Evolutionary conservation across 2,113 vertebrate species (phyloP), one percentile per base, ranked within the genome.

Genomic region (Pogona vitticeps): DNA sequence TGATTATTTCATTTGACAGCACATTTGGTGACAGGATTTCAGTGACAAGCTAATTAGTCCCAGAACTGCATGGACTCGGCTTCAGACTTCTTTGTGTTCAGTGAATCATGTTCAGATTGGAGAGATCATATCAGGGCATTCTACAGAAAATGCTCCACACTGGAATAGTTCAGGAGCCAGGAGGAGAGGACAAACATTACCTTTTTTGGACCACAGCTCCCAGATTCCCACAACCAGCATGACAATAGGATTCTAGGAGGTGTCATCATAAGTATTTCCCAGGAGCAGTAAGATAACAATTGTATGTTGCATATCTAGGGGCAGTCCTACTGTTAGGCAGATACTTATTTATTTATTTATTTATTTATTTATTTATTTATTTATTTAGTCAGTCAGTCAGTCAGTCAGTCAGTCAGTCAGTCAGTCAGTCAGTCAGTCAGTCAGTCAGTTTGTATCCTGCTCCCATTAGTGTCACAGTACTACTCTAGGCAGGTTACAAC

Each of bases 21-120:
- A 81, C 28, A 61, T 1, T 46, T 89, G 85, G 79, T 86, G 5
- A 90, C 88, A 84, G 42, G 8, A 23, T 89, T 87, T 59, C 68
- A 76, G 3, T 77, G 81, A 85, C 52, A 59, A 87, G 17, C 42
- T 90, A 81, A 88, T 92, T 89, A 91, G 42, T 80, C 71, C 79
- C 79, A 91, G 73, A 92, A 14, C 12, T 56, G 33, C 76, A 92
- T 87, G 82, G 58, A 73, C 21, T 71, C 88, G 65, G n/a, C 26
- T 67, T 88, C 73, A 38, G 1, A 1, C 0, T 77, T 91, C 77
- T 85, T 90, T 89, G 83, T 90, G 7, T 31, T 86, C 33, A 40
- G 38, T 90, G 85, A 61, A 9, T 85, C 36, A 8, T 72, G 72
- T 3, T 18, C 13, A 31, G 89, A 89, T 31, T 28, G 71, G 36